Conservation (phyloP, 2,797 vertebrate species). For the Orestias chungarensis region DNA sequence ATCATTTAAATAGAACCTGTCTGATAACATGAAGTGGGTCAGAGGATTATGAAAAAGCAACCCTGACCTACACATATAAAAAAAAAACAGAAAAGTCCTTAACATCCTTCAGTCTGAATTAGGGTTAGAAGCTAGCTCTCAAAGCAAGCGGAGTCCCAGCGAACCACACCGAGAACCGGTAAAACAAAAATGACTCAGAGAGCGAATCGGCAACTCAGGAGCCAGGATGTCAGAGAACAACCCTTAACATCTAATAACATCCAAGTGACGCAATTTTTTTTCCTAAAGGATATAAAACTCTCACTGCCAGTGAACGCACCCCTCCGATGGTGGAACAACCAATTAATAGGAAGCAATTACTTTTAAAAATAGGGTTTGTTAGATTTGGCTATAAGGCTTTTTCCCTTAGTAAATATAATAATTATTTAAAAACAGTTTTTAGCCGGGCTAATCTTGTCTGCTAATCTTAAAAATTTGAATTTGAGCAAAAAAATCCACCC, state of each 20-base stretch:
- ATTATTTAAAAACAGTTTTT: background rate
- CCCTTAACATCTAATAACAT: background rate
- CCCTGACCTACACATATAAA: background rate
- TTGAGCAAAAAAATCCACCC: too few species aligned
- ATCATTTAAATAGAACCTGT: background rate
- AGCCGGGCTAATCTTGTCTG: background rate
- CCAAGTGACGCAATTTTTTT: too few species aligned
- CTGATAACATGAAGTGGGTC: background rate
- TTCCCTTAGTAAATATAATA: background rate
- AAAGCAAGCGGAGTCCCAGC: background rate
- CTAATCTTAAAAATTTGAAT: background rate
- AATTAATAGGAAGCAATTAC: background rate
- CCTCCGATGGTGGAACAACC: background rate
- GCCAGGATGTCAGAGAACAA: background rate
- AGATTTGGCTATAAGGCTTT: background rate
- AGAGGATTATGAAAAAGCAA: background rate
- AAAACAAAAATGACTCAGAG: background rate
- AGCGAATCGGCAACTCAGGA: background rate
- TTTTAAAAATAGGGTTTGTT: background rate
- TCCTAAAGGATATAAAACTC: background rate
- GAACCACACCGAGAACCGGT: background rate
- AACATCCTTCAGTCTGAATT: background rate
- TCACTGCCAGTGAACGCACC: background rate
- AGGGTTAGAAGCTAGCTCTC: background rate
- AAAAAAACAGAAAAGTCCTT: background rate